phyloP scores from a whole-genome alignment of 2,797 vertebrate genomes.

The Poeciliopsis gracilis region DNA sequence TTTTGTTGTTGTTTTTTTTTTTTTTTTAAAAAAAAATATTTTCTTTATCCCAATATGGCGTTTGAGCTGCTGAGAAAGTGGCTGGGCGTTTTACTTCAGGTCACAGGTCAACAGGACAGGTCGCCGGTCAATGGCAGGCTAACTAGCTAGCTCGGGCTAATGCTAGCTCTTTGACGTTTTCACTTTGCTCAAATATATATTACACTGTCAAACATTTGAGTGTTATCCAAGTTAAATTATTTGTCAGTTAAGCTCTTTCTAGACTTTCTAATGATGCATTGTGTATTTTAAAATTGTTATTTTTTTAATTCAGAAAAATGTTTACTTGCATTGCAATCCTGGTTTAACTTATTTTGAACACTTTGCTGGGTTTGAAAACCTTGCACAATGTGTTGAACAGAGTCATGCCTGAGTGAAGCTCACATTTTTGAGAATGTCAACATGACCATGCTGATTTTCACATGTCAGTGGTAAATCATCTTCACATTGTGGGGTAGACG shows the following conservation, averaged over 20 bases:
- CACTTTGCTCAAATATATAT: not conserved
- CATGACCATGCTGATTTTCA: not conserved
- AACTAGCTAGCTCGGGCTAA: not conserved
- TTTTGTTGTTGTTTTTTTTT: too few relatives aligned
- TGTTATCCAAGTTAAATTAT: not conserved
- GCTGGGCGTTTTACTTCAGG: too few relatives aligned
- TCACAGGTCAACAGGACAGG: too few relatives aligned
- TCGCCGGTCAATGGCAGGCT: too few relatives aligned
- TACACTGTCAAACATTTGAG: not conserved
- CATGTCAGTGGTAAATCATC: too few relatives aligned
- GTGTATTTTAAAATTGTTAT: not conserved
- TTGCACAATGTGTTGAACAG: not conserved
- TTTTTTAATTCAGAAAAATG: not conserved
- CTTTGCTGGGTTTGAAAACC: too few relatives aligned
- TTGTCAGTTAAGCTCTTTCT: not conserved
- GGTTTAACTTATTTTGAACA: too few relatives aligned
- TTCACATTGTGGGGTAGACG: too few relatives aligned
- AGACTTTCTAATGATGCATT: not conserved
- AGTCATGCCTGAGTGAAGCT: not conserved
- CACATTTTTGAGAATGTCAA: not conserved
- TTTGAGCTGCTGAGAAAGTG: too few relatives aligned
- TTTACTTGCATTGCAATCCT: too few relatives aligned
- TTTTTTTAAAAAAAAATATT: not conserved
- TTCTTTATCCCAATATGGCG: too few relatives aligned
- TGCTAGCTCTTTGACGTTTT: not conserved